phyloP scores from a whole-genome alignment of 2,888 invertebrate species.

The Parasteatoda lunata region DNA sequence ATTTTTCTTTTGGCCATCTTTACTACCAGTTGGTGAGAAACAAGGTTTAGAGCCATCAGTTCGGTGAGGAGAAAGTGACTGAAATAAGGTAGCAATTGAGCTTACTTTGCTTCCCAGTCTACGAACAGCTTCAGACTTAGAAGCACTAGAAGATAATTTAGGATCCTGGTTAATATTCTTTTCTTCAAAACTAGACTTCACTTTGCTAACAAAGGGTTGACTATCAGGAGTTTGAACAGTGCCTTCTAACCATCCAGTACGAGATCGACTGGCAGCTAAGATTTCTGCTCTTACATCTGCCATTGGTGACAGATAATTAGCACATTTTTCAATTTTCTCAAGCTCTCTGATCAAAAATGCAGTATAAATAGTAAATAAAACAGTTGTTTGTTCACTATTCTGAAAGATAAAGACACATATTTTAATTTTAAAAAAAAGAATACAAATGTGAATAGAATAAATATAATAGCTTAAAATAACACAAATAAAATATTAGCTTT shows the following conservation, averaged over 20 bases:
- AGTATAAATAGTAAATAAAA: too few species aligned
- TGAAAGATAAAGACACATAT: too few species aligned
- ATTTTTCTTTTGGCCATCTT: constrained; percentile 28
- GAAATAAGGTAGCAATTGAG: constrained; percentile 71
- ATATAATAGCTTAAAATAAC: too few species aligned
- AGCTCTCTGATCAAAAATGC: too few species aligned
- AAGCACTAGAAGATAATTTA: constrained; percentile 44
- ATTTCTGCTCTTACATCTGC: constrained; percentile 72
- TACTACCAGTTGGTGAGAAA: constrained; percentile 18
- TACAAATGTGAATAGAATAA: too few species aligned
- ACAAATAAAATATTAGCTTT: too few species aligned
- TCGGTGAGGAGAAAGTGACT: constrained; percentile 69
- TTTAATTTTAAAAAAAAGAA: too few species aligned
- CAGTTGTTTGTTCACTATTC: too few species aligned
- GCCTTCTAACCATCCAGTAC: constrained; percentile 71
- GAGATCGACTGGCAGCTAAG: constrained; percentile 71
- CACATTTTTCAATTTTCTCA: too few species aligned
- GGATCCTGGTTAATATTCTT: constrained; percentile 51
- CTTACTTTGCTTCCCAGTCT: constrained; percentile 71
- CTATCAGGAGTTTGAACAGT: constrained; percentile 59
- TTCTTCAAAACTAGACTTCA: constrained; percentile 68
- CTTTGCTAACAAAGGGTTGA: constrained; percentile 66
- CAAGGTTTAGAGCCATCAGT: constrained; percentile 46
- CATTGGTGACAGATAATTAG: constrained; percentile 63
- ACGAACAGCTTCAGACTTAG: constrained; percentile 60